phyloP scores from a whole-genome alignment of 1,140 invertebrate species.

The Pachypeltis micranthus region DNA sequence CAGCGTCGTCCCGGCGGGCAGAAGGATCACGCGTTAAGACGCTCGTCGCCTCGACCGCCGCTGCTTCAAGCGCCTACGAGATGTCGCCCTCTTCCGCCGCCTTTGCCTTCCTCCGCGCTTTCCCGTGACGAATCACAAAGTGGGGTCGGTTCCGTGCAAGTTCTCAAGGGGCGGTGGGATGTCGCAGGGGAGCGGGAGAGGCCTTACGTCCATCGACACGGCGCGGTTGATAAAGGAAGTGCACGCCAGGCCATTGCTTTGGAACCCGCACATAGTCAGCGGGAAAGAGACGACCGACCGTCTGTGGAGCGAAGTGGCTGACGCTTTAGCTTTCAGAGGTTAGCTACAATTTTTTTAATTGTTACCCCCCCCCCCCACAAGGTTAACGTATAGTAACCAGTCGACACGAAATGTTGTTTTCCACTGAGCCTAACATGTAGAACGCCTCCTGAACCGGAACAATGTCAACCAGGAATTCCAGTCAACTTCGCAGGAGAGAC shows the following conservation, averaged over 20 bases:
- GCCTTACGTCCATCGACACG: neutral
- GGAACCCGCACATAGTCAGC: neutral
- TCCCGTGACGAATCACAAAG: too few relatives aligned
- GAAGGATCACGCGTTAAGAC: too few relatives aligned
- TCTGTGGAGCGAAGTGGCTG: neutral
- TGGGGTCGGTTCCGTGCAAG: conserved; percentile 2
- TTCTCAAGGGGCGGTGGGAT: neutral
- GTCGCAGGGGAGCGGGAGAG: neutral
- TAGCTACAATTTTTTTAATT: neutral
- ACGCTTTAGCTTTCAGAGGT: neutral
- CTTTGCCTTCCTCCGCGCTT: too few relatives aligned
- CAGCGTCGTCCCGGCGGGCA: neutral
- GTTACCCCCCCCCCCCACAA: neutral
- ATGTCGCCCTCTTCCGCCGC: too few relatives aligned
- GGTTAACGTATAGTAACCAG: too few relatives aligned
- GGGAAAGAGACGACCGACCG: neutral
- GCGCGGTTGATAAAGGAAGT: neutral
- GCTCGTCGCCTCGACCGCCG: too few relatives aligned
- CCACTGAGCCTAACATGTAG: too few relatives aligned
- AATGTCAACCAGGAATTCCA: too few relatives aligned
- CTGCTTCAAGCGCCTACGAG: too few relatives aligned
- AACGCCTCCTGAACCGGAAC: too few relatives aligned
- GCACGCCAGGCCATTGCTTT: neutral
- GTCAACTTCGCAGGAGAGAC: too few relatives aligned
- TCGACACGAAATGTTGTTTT: too few relatives aligned